Evolutionary conservation across 2,888 invertebrate species (phyloP).

Genomic region (Agrilus cyanescens): DNA sequence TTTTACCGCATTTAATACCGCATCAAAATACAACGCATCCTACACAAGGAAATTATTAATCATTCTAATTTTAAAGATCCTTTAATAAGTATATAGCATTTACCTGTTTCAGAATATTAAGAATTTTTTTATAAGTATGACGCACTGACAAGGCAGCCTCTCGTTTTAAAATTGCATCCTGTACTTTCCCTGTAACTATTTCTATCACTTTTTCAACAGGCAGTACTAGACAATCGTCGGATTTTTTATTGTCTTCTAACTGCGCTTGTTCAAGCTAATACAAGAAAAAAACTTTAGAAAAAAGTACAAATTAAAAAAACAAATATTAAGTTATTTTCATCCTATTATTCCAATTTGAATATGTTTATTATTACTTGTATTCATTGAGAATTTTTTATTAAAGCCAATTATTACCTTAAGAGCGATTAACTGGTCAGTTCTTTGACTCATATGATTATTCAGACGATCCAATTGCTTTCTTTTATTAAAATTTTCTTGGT

Average conservation of each 20-base stretch:
- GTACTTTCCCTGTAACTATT: conserved; percentile 48
- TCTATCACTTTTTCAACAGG: conserved; percentile 44
- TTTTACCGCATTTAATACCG: conserved; percentile 45
- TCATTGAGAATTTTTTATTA: no score
- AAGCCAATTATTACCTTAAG: conserved; percentile 45
- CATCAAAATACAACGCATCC: conserved; percentile 55
- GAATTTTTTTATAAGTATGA: conserved; percentile 48
- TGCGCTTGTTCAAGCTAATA: conserved; percentile 41
- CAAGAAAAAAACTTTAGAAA: conserved; percentile 1
- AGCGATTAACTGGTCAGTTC: conserved; percentile 45
- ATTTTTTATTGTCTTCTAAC: conserved; percentile 41
- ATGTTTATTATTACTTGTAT: no score
- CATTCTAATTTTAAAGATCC: not conserved
- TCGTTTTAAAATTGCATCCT: conserved; percentile 49
- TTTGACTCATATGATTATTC: conserved; percentile 45
- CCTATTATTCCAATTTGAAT: not conserved
- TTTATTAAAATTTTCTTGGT: conserved; percentile 50
- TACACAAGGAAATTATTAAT: conserved; percentile 20
- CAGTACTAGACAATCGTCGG: conserved; percentile 36
- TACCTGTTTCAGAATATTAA: conserved; percentile 52
- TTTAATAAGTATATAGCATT: not conserved
- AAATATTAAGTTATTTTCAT: conserved; percentile 1
- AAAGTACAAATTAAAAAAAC: not conserved
- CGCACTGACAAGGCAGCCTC: conserved; percentile 53
- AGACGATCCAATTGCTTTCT: conserved; percentile 50